Percentiles rank a stretch among this genome's conserved stretches.
Conservation (phyloP, 1,140 invertebrate species). For the Drosophila sulfurigaster region DNA sequence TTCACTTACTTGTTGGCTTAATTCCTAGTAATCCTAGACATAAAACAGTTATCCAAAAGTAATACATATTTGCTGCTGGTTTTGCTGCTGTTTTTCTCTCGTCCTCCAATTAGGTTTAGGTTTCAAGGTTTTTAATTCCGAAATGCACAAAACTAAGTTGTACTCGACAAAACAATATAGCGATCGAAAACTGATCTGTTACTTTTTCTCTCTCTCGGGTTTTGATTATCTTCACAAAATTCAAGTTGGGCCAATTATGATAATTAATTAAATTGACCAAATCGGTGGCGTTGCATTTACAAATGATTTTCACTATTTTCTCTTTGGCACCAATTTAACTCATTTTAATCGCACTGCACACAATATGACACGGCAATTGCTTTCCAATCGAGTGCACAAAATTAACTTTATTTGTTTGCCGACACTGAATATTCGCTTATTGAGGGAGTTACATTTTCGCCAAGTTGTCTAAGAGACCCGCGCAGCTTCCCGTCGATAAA, state of each 20-base stretch:
- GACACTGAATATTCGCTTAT: constrained; percentile 10
- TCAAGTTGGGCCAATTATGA: constrained; percentile 30
- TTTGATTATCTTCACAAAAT: constrained; percentile 75
- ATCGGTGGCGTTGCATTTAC: constrained; percentile 67
- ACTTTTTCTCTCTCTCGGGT: constrained; percentile 2
- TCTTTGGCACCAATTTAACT: constrained; percentile 67
- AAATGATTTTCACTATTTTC: constrained; percentile 21
- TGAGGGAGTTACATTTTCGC: constrained; percentile 65
- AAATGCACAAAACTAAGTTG: constrained; percentile 25
- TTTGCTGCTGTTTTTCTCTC: constrained; percentile 13
- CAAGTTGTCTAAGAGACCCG: constrained; percentile 37
- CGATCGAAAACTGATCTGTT: constrained; percentile 25
- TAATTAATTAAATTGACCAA: constrained; percentile 42
- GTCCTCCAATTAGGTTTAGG: background rate
- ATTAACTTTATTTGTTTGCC: constrained; percentile 34
- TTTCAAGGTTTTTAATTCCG: constrained; percentile 26
- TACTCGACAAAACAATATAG: constrained; percentile 25
- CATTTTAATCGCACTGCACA: constrained; percentile 36
- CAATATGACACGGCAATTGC: constrained; percentile 31
- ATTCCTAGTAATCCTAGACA: constrained; percentile 78
- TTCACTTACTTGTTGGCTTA: constrained; percentile 79
- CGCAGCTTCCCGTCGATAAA: constrained; percentile 48
- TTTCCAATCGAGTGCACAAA: constrained; percentile 15
- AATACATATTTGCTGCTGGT: constrained; percentile 70
- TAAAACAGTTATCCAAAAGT: constrained; percentile 84